Evolutionary conservation across 2,113 vertebrate genomes (phyloP).

Genomic region (Dermatemys mawii): DNA sequence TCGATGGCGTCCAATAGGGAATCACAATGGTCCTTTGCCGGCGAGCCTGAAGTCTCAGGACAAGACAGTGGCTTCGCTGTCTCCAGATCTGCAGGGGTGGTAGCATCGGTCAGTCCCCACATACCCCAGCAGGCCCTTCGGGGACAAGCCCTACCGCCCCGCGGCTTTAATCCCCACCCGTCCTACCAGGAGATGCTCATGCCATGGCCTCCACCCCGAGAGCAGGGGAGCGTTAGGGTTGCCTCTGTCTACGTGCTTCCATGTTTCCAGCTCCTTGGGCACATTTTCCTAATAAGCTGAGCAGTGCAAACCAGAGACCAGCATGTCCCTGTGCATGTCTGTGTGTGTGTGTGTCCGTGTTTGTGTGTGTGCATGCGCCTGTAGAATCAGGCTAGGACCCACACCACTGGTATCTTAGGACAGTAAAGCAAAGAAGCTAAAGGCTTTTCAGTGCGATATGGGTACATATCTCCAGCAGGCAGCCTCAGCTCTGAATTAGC

Average conservation of each 20-base stretch:
- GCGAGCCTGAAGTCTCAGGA: background rate
- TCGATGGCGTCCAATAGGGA: slow-evolving; percentile 74
- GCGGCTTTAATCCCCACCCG: background rate
- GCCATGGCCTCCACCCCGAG: background rate
- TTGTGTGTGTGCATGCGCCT: no score
- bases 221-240: background rate
- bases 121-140: background rate
- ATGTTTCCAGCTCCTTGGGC: background rate
- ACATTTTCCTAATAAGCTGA: background rate
- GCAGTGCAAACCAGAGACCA: background rate
- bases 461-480: no score
- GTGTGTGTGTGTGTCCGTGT: no score
- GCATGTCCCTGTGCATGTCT: no score
- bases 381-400: no score
- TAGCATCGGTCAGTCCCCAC: accelerated
- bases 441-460: no score
- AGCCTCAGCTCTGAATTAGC: background rate
- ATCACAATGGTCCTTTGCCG: slow-evolving; percentile 62
- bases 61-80: background rate
- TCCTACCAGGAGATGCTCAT: background rate
- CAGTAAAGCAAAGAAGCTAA: no score
- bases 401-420: no score
- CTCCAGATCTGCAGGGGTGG: slow-evolving; percentile 31
- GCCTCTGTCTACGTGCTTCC: background rate
- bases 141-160: no score